Percentiles rank a stretch among this genome's conserved stretches.
These are phyloP conservation scores for Hirudo medicinalis DNA, from an alignment of 1,140 invertebrate genomes.

Conservation along the genomic window DNA sequence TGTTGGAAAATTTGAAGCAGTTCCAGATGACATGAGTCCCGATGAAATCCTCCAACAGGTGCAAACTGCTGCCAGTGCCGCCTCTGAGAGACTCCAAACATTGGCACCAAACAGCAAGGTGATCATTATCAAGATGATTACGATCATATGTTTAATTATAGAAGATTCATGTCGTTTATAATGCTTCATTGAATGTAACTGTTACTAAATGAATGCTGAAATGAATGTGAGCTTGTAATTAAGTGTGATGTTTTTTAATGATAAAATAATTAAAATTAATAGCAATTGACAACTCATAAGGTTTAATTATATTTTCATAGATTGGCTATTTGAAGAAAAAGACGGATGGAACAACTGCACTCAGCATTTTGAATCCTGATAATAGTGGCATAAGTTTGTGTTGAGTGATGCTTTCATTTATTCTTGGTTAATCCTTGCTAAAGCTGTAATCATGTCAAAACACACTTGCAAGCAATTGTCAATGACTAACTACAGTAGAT, in stretches of 20 bases:
- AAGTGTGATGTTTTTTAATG: no score
- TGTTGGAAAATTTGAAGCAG: slow-evolving; percentile 58
- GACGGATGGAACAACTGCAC: slow-evolving; percentile 68
- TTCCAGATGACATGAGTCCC: slow-evolving; percentile 62
- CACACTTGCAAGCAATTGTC: neutral
- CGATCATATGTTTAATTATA: neutral
- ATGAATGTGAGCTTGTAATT: no score
- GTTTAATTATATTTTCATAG: slow-evolving; percentile 29
- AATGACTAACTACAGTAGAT: neutral
- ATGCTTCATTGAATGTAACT: no score
- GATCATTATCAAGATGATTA: neutral
- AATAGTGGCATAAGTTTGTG: slow-evolving; percentile 44
- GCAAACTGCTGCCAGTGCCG: slow-evolving; percentile 52
- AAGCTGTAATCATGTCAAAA: neutral
- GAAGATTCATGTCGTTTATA: neutral
- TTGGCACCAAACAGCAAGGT: slow-evolving; percentile 44
- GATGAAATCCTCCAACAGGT: slow-evolving; percentile 65
- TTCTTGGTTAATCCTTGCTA: neutral
- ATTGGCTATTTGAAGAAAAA: slow-evolving; percentile 67
- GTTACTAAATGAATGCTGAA: no score
- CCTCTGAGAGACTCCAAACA: slow-evolving; percentile 51
- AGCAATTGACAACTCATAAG: no score
- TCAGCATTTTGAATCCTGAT: slow-evolving; percentile 71
- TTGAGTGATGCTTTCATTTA: neutral
- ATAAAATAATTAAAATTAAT: no score